Percentiles rank a stretch among this genome's conserved stretches.
Conservation (phyloP, 2,888 invertebrate genomes). For the Ganaspis brasiliensis region DNA sequence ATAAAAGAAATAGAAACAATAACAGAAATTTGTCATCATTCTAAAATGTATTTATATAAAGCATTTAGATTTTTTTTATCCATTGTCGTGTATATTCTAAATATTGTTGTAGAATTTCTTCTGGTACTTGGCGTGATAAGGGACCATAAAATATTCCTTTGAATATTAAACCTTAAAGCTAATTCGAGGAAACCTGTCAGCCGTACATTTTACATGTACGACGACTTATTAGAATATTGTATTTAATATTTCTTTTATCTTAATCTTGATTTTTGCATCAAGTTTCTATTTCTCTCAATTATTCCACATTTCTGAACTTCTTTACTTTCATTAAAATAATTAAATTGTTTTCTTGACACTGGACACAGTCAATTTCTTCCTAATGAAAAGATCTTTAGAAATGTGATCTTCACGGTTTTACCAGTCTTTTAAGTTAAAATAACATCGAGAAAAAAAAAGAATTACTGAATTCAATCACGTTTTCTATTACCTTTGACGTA, state of each 20-base stretch:
- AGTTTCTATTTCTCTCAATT: too few relatives aligned
- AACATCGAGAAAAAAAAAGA: not conserved
- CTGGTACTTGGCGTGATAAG: slow-evolving; percentile 69
- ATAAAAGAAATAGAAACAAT: too few relatives aligned
- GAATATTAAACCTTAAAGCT: slow-evolving; percentile 6
- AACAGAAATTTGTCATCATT: too few relatives aligned
- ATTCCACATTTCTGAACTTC: too few relatives aligned
- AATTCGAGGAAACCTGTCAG: slow-evolving; percentile 10
- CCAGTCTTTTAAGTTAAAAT: not conserved
- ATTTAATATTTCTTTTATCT: not conserved
- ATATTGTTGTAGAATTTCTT: slow-evolving; percentile 16
- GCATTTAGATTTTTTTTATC: too few relatives aligned
- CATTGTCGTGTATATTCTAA: not conserved
- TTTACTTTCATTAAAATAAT: too few relatives aligned
- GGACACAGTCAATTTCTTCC: too few relatives aligned
- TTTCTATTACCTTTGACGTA: slow-evolving; percentile 23
- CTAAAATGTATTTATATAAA: too few relatives aligned
- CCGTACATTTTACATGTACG: not conserved
- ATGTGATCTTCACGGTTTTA: too few relatives aligned
- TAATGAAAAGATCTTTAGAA: too few relatives aligned
- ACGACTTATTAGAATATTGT: not conserved
- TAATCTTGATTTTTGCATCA: not conserved
- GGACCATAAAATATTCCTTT: slow-evolving; percentile 56
- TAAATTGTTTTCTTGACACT: too few relatives aligned
- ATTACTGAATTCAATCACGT: not conserved